Base-by-base conservation (phyloP, 2,888 invertebrate species). In the Drosophila subsilvestris region DNA sequence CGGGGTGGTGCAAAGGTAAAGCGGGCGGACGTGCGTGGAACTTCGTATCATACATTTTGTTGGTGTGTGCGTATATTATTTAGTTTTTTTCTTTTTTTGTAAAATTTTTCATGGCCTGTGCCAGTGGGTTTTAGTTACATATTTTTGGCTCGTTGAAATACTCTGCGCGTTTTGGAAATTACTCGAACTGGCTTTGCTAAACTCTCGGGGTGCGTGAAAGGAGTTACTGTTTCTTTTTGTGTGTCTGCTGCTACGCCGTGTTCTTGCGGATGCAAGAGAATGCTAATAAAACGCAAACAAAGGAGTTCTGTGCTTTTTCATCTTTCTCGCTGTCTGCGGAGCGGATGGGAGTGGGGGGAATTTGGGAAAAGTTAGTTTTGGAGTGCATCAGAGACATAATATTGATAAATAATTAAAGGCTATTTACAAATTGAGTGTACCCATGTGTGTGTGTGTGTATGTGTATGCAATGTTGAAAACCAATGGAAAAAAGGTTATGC, bases 21-120 rank as follows among this genome's bases (percentile, higher is more conserved):
- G 78, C 87, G 86, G 80, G 72, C 72, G 78, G 80, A 71, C 84
- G 86, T 75, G 78, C 73, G 80, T 86, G 80, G 80, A 78, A 69
- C 61, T 63, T 61, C 65, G 75, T 78, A 68, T 63, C 67, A 73
- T 62, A 66, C 68, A 76, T 67, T 84, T 45, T 60, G 67, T 37
- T 56, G 57, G 42, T 74, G 61, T 66, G 61, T 61, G 53, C 37
- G 55, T 71, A 54, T 47, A 25, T 63, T 65, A 66, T 65, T 53
- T 60, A 60, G 43, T 70, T 63, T 63, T 57, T 70, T 61, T 51
- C 54, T 60, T 51, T 60, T 51, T 56, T 74, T 62, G 18, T 42
- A 60, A 3, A 49, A 44, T 51, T 58, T 53, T 54, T 48, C 8
- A 18, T 48, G 54, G 49, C 22, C 55, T 56, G 49, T 29, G 42